phyloP scores from a whole-genome alignment of 2,113 vertebrate genomes.

The Campylorhamphus procurvoides region DNA sequence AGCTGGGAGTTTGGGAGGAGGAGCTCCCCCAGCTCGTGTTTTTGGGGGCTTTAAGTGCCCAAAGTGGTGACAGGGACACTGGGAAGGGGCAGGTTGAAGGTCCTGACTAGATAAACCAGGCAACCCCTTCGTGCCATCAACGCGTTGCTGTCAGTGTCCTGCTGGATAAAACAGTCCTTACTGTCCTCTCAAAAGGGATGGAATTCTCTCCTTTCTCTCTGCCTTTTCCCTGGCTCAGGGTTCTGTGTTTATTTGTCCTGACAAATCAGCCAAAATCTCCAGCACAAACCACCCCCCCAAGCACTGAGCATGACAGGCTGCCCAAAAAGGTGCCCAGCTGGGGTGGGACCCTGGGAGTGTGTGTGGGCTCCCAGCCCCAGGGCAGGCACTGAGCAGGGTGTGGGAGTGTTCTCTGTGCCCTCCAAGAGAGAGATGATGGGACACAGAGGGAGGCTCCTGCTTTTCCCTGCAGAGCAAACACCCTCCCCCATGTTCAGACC shows the following conservation, averaged over 20 bases:
- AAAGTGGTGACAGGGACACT: neutral
- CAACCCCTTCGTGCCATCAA: neutral
- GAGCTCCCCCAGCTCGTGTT: neutral
- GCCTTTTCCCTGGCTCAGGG: neutral
- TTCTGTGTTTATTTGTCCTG: neutral
- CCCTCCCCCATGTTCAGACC: too few relatives aligned
- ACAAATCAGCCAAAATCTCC: neutral
- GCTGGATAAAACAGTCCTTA: neutral
- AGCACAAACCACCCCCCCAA: neutral
- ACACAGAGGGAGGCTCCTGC: neutral
- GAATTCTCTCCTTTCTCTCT: neutral
- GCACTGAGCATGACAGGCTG: neutral
- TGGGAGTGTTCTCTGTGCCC: neutral
- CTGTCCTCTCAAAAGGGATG: neutral
- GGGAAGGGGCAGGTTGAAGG: neutral
- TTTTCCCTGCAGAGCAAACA: neutral
- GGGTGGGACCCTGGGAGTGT: rapidly evolving
- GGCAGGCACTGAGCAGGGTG: rapidly evolving
- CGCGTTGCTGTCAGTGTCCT: neutral
- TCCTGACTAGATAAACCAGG: rapidly evolving
- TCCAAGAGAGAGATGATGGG: neutral
- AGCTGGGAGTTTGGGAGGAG: neutral
- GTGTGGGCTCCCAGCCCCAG: rapidly evolving
- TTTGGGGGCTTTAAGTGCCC: neutral
- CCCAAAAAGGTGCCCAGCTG: neutral